Evolutionary conservation across 2,888 invertebrate species (phyloP).

Genomic region (Venusia cambrica): DNA sequence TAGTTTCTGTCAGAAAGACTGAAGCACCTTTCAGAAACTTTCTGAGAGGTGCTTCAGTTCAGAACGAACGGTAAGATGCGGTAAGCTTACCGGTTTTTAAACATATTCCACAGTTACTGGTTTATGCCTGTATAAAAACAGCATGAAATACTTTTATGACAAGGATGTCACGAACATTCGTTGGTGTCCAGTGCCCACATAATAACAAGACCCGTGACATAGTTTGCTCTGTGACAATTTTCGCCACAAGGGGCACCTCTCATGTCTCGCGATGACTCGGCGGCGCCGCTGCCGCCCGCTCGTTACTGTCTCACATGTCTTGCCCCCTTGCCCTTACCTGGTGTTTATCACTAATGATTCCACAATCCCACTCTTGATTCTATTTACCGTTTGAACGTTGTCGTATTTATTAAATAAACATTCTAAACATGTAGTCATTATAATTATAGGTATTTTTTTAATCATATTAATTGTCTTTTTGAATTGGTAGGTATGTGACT

Average conservation of each 20-base stretch:
- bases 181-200: constrained; percentile 33
- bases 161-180: constrained; percentile 22
- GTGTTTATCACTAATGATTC: constrained; percentile 71
- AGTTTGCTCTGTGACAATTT: constrained; percentile 73
- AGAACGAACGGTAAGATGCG: no score
- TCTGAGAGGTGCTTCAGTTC: no score
- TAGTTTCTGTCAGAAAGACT: no score
- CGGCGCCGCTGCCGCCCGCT: no score
- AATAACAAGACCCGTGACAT: constrained; percentile 68
- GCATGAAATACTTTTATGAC: constrained; percentile 13
- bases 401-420: no score
- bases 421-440: no score
- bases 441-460: no score
- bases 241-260: constrained; percentile 68
- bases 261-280: constrained; percentile 64
- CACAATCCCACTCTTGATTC: constrained; percentile 20
- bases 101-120: not conserved
- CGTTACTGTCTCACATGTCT: constrained; percentile 74
- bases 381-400: constrained; percentile 13
- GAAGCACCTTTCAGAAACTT: no score
- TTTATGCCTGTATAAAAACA: constrained; percentile 4
- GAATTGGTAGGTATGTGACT: constrained; percentile 16
- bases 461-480: no score
- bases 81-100: not conserved
- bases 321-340: constrained; percentile 43